These are phyloP conservation scores for Typhlichthys eigenmanni DNA, from an alignment of 2,797 vertebrate genomes.

Conservation along the genomic window DNA sequence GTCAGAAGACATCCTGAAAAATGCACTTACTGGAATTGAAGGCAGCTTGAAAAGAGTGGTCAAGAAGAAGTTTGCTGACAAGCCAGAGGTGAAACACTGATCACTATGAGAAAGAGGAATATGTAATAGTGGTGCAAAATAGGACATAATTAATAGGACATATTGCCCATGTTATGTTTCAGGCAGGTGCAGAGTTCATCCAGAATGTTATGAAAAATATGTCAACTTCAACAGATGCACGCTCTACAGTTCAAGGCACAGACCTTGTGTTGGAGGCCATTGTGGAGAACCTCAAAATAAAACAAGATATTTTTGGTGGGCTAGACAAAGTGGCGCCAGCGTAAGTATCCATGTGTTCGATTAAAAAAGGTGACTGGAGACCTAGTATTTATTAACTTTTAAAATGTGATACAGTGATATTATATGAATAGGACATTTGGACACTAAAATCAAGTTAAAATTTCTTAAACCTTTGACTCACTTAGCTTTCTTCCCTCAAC, in stretches of 20 bases:
- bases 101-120: neutral
- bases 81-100: slow-evolving; percentile 83
- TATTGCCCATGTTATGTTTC: slow-evolving; percentile 15
- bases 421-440: too few species aligned
- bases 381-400: too few species aligned
- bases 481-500: too few species aligned
- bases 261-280: slow-evolving; percentile 96
- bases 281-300: slow-evolving; percentile 89
- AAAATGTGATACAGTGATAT: too few species aligned
- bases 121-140: neutral
- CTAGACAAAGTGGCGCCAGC: slow-evolving; percentile 91
- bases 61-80: slow-evolving; percentile 96
- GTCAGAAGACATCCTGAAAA: slow-evolving; percentile 87
- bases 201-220: slow-evolving; percentile 86
- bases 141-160: neutral
- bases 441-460: too few species aligned
- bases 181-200: slow-evolving; percentile 89
- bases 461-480: too few species aligned
- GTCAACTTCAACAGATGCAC: slow-evolving; percentile 82
- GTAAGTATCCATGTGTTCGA: slow-evolving; percentile 72
- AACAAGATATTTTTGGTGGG: slow-evolving; percentile 86
- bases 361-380: too few species aligned
- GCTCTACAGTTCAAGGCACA: slow-evolving; percentile 77
- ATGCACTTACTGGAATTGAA: slow-evolving; percentile 86
- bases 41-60: slow-evolving; percentile 86